A percentile compares a stretch with the other conserved stretches of the same genome.
Evolutionary conservation across 2,888 invertebrate genomes (phyloP).

Genomic region (Heliconius sara): DNA sequence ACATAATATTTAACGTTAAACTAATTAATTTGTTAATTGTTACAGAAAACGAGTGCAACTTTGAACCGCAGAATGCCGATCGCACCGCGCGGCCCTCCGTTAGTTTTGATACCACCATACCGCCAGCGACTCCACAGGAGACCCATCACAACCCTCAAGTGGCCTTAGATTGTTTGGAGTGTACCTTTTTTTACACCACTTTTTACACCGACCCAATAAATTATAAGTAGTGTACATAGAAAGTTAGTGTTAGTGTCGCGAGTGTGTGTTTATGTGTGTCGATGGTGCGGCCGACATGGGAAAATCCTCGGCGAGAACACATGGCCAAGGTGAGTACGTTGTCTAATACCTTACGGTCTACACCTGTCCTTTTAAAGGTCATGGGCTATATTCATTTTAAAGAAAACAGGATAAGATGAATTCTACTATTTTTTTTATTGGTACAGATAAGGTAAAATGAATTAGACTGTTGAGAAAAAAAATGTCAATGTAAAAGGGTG

Average conservation of each 20-base stretch:
- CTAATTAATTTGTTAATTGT: background rate
- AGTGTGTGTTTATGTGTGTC: slow-evolving; percentile 73
- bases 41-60: slow-evolving; percentile 56
- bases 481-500: too few species aligned
- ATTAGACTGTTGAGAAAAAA: too few species aligned
- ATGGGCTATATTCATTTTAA: background rate
- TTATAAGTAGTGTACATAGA: slow-evolving; percentile 76
- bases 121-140: slow-evolving; percentile 77
- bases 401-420: background rate
- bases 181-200: slow-evolving; percentile 80
- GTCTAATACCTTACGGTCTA: slow-evolving; percentile 50
- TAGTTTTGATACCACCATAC: slow-evolving; percentile 74
- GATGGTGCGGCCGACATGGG: slow-evolving; percentile 84
- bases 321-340: slow-evolving; percentile 80
- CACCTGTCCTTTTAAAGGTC: slow-evolving; percentile 60
- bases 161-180: slow-evolving; percentile 81
- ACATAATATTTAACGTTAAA: background rate
- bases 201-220: slow-evolving; percentile 79
- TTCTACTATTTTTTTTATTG: background rate
- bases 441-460: too few species aligned
- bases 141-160: slow-evolving; percentile 77
- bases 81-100: slow-evolving; percentile 84
- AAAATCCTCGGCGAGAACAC: slow-evolving; percentile 85
- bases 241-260: slow-evolving; percentile 73
- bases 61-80: slow-evolving; percentile 80